A percentile compares a stretch with the other conserved stretches of the same genome.
These are phyloP conservation scores for Streptopelia turtur DNA, from an alignment of 2,797 vertebrate genomes.

Conservation along the genomic window DNA sequence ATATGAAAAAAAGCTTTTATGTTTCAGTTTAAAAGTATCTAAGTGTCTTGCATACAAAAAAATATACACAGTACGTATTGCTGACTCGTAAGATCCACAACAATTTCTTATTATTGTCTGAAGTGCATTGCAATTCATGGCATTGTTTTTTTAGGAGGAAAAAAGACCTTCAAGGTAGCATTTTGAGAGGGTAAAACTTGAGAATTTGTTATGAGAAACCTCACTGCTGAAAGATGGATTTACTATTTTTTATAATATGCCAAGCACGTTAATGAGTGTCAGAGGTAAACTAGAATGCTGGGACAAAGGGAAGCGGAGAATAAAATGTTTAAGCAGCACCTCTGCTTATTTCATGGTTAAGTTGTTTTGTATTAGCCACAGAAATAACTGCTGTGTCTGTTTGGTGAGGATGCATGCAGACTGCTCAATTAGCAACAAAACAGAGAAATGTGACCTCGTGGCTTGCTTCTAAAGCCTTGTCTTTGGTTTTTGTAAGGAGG, in stretches of 20 bases:
- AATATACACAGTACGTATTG: rapidly evolving
- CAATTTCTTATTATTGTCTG: background rate
- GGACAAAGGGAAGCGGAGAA: background rate
- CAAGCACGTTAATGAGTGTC: background rate
- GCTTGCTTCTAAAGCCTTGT: background rate
- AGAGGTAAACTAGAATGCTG: conserved; percentile 24
- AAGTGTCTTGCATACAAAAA: background rate
- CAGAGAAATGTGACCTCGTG: background rate
- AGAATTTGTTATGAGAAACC: background rate
- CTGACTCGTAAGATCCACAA: background rate
- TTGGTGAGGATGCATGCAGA: conserved; percentile 33
- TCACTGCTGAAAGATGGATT: background rate
- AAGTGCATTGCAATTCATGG: background rate
- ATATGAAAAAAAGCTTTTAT: background rate
- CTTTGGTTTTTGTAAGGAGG: background rate
- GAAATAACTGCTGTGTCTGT: conserved; percentile 47
- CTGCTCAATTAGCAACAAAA: conserved; percentile 45
- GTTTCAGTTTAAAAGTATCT: background rate
- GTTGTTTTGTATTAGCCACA: conserved; percentile 48
- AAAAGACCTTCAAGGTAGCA: background rate
- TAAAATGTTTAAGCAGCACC: conserved; percentile 33
- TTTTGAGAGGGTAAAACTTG: background rate
- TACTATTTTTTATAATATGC: background rate
- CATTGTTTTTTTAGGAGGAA: background rate
- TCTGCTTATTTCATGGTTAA: conserved; percentile 68